A percentile compares a stretch with the other conserved stretches of the same genome.
Evolutionary conservation across 2,888 invertebrate species (phyloP).

Genomic region (Temnothorax ravouxi): DNA sequence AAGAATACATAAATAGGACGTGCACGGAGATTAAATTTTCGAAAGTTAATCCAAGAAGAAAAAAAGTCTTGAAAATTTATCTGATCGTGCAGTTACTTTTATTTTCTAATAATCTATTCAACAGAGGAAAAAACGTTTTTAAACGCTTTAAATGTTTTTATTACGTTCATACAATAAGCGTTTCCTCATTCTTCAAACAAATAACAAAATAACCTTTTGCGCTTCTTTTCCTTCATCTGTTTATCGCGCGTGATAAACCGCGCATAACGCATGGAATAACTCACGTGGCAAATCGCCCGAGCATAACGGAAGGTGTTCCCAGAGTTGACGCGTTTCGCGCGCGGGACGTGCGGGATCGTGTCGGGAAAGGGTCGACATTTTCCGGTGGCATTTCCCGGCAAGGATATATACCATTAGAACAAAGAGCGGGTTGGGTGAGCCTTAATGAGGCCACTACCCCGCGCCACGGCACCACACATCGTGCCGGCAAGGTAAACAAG

Average conservation of each 20-base stretch:
- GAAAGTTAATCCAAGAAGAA: no score
- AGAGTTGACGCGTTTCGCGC: constrained; percentile 21
- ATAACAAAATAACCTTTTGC: neutral
- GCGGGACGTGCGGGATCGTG: constrained; percentile 25
- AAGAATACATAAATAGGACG: no score
- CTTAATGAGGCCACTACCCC: constrained; percentile 31
- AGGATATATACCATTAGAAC: constrained; percentile 7
- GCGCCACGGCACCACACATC: neutral
- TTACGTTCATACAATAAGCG: neutral
- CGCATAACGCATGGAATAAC: constrained; percentile 13
- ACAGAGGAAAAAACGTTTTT: no score
- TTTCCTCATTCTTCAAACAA: neutral
- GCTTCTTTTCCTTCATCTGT: neutral
- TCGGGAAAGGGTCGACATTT: constrained; percentile 46
- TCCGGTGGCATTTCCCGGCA: constrained; percentile 29
- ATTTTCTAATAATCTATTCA: no score
- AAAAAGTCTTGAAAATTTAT: neutral
- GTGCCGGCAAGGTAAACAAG: constrained; percentile 51
- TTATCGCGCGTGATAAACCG: constrained; percentile 24
- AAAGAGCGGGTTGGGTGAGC: neutral
- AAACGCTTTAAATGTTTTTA: neutral
- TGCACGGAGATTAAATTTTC: no score
- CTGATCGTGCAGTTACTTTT: neutral
- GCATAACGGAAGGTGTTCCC: neutral
- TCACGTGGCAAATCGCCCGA: constrained; percentile 35